Base-by-base conservation (phyloP, 2,888 invertebrate species). In the Chydorus sphaericus region DNA sequence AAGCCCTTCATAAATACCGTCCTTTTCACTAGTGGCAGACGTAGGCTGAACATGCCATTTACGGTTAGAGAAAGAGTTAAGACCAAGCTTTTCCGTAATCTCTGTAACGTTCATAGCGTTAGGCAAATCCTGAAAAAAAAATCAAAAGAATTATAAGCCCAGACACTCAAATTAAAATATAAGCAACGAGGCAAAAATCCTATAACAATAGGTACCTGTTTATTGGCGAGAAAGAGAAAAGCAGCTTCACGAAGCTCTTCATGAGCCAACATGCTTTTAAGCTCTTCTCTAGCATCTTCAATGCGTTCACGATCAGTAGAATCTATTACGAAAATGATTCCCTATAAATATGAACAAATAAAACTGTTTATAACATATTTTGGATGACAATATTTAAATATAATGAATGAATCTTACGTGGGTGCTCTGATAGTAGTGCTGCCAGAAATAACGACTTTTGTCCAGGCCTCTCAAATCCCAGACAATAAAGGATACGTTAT, bases 41-140 rank as follows among this genome's bases (percentile, higher is more conserved):
- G 89, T 91, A 68, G 91, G 89, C 76, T 91, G 92, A 71, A 92
- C 92, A 77, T 91, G 92, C 92, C 92, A 92, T 75, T 92, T 90
- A 73, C 96, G 88, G 78, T 96, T 94, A 74, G 96, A 84, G 74
- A 97, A 78, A 70, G 92, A 91, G 75, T 97, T 96, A 72, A 98
- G 81, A 62, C 94, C 94, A 71, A 98, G 79, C 80, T 97, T 98
- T 77, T 98, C 97, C 67, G 97, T 98, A 66, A 98, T 94, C 79
- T 98, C 98, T 61, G 97, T 96, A 63, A 97, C 96, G 74, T 94
- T 97, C 97, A 98, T 98, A 66, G 97, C 97, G 75, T 98, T 98
- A 68, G 97, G 97, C 78, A 98, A 81, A 81, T 98, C 98, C 90
- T 93, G 18, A n/a, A n/a, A 10, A 48, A 10, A 18, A 23, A 11